A percentile compares a stretch with the other conserved stretches of the same genome.
Evolutionary conservation across 2,113 vertebrate species (phyloP).

Genomic region (Heterochromis multidens): DNA sequence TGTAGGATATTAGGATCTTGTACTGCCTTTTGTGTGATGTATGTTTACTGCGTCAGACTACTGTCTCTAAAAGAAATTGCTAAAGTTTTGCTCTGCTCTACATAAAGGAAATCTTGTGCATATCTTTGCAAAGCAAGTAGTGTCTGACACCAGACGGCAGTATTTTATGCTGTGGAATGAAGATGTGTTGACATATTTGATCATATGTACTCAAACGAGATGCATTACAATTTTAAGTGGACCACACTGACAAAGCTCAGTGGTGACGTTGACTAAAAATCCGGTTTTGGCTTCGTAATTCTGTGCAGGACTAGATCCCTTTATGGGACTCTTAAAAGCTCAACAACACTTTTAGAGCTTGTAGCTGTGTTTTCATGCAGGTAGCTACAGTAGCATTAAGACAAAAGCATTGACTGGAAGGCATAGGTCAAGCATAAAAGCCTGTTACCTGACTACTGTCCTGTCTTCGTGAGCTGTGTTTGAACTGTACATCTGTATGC

Average conservation of each 20-base stretch:
- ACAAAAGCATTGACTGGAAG: slow-evolving; percentile 53
- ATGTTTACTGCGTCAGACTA: background rate
- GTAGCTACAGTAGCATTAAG: slow-evolving; percentile 47
- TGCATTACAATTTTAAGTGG: background rate
- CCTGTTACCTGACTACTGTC: slow-evolving; percentile 1
- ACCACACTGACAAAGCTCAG: background rate
- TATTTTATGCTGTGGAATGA: background rate
- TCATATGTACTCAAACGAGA: background rate
- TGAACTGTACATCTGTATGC: background rate
- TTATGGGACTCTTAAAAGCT: slow-evolving; percentile 37
- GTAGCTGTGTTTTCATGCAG: slow-evolving; percentile 14
- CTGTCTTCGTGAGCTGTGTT: background rate
- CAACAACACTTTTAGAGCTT: background rate
- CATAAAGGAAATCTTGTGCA: background rate
- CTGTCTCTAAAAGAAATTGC: background rate
- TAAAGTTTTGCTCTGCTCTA: too few relatives aligned
- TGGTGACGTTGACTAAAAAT: background rate
- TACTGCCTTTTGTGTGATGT: background rate
- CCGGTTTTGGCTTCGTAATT: background rate
- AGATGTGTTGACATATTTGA: background rate
- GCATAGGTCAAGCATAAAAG: slow-evolving; percentile 52
- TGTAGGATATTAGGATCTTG: background rate
- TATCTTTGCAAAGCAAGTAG: background rate
- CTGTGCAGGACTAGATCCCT: background rate
- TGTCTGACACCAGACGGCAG: background rate